These are phyloP conservation scores for Danionella dracula DNA, from an alignment of 2,797 vertebrate species.

Conservation along the genomic window DNA sequence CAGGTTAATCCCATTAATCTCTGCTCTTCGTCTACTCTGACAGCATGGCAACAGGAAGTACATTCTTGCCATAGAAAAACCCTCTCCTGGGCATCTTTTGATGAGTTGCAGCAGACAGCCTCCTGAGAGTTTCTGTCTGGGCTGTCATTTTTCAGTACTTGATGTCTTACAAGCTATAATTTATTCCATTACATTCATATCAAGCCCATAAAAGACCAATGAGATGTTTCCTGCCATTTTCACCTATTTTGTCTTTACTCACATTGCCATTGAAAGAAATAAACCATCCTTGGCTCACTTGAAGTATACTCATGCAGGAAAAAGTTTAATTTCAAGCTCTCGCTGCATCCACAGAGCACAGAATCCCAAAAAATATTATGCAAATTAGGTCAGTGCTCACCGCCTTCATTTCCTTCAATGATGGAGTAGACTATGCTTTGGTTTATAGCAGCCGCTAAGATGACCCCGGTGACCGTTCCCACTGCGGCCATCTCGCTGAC, in stretches of 20 bases:
- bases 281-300: background rate
- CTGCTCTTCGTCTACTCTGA: background rate
- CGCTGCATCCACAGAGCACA: background rate
- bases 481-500: slow-evolving; percentile 71
- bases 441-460: slow-evolving; percentile 76
- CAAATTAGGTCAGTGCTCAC: slow-evolving; percentile 51
- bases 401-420: slow-evolving; percentile 75
- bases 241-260: background rate
- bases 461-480: slow-evolving; percentile 64
- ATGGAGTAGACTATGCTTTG: slow-evolving; percentile 80
- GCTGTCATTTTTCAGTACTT: background rate
- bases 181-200: slow-evolving; percentile 5
- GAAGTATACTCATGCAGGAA: background rate
- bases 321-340: background rate
- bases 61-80: background rate
- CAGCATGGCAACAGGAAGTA: slow-evolving; percentile 12
- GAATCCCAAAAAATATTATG: background rate
- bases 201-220: background rate
- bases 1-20: slow-evolving; percentile 31
- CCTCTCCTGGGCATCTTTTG: background rate
- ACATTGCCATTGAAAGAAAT: background rate
- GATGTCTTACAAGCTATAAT: slow-evolving; percentile 17
- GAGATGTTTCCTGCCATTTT: slow-evolving; percentile 1
- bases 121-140: background rate
- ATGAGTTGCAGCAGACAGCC: slow-evolving; percentile 11